Evolutionary conservation across 2,888 invertebrate species (phyloP), one percentile per base, ranked within the genome.

Genomic region (Torymus auratus): DNA sequence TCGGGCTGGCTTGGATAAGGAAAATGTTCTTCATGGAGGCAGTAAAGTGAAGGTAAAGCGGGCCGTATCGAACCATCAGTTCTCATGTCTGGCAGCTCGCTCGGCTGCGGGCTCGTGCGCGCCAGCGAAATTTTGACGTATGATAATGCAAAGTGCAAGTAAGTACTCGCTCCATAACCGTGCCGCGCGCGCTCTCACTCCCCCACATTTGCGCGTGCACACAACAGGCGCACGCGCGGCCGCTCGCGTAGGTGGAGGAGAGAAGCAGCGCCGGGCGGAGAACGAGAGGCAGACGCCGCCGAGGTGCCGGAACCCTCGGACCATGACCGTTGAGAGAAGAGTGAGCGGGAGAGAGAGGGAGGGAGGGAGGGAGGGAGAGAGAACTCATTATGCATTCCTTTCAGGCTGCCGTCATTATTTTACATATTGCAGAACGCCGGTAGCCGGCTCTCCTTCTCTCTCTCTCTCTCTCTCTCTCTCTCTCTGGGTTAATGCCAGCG

Each of bases 351-450:
- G 64, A 52, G 71, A 56, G 64, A 52, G 64, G 58, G 17, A 17
- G 53, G 75, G 53, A 56, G 65, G 52, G 58, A 55, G 23, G n/a
- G 15, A 52, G 58, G 50, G 50, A 53, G 50, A 52, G 53, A 13
- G 28, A 80, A 78, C 82, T 87, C 88, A 88, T 88, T 88, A 88
- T 86, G 85, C 85, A 88, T 88, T 88, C 88, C 88, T 88, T 88
- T 88, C 88, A 87, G 86, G 87, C 86, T 85, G 86, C 85, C 86
- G 88, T 88, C 88, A 87, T 88, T 88, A 88, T 88, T 88, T 88
- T 87, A 83, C 84, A 80, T 80, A 80, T 82, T 82, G 84, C 85
- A 83, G 80, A 72, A 77, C 56, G 80, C 74, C 78, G 75, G 82
- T 82, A 82, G 82, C 75, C 17, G 23, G n/a, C n/a, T n/a, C 7